Base-by-base conservation (phyloP, 2,797 vertebrate species). In the Craterocephalus amniculus region DNA sequence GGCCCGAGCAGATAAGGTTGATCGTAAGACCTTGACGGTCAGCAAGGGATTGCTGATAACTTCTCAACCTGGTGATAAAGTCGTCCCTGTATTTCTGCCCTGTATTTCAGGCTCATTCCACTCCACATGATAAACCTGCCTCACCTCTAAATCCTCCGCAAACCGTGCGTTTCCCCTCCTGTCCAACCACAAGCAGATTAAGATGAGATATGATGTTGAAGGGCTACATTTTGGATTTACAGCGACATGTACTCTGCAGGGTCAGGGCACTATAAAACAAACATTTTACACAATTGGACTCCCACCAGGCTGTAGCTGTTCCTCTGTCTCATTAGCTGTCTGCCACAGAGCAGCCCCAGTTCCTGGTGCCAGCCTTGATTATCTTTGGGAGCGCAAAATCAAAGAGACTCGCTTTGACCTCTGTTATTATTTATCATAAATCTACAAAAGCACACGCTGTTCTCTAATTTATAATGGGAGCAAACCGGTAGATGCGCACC, bases 1-100 rank as follows among this genome's bases (percentile, higher is more conserved):
- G 96, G 94, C 75, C 91, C 78, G 84, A 76, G 79, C 79, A 96
- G 96, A 97, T 97, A 97, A 96, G 94, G 83, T 89, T 92, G 91
- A 91, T 90, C 87, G 71, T 63, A 81, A 93, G 94, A 93, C 93
- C 92, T 86, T 73, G 76, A 86, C 62, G 87, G 87, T 92, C 89
- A 93, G 91, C 89, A 87, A 86, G 86, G 81, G 76, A 88, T 78
- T 74, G 79, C 87, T 91, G 92, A 93, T 92, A 93, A 93, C 89
- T 91, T 86, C 91, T 93, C 84, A 87, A 83, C 83, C 87, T 85
- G 82, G 78, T 80, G 87, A 89, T 89, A 87, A 90, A 87, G 76
- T 74, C 70, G 76, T 70, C 75, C 63, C 71, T 38, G 36, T 76
- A 86, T 72, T 70, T 76, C 54, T 86, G 63, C 67, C 29, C 63